phyloP scores from a whole-genome alignment of 1,140 invertebrate species.

The Zaprionus vittiger region DNA sequence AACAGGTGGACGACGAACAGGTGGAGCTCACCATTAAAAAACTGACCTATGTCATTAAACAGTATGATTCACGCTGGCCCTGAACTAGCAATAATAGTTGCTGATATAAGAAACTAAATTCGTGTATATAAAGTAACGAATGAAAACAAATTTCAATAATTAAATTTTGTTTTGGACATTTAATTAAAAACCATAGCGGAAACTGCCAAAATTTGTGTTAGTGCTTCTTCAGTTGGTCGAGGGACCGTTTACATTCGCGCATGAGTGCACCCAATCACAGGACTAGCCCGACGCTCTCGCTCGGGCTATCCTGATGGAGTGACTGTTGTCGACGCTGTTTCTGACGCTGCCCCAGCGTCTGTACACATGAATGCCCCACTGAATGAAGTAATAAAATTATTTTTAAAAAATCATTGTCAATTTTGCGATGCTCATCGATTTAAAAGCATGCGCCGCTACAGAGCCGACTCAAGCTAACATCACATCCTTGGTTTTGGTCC shows the following conservation, averaged over 20 bases:
- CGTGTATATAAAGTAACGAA: background rate
- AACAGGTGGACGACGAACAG: conserved; percentile 88
- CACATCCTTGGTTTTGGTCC: conserved; percentile 17
- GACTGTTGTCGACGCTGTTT: conserved; percentile 36
- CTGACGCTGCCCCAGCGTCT: conserved; percentile 1
- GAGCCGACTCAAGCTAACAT: conserved; percentile 3
- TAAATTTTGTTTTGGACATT: conserved; percentile 45
- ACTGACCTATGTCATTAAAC: conserved; percentile 86
- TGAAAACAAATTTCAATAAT: conserved; percentile 11
- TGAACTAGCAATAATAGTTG: background rate
- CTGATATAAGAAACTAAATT: background rate
- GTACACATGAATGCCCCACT: conserved; percentile 68
- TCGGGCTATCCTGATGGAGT: conserved; percentile 47
- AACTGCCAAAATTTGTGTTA: conserved; percentile 64
- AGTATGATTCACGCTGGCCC: conserved; percentile 84
- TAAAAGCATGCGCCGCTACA: conserved; percentile 59
- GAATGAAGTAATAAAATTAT: conserved; percentile 83
- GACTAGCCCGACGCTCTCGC: conserved; percentile 1
- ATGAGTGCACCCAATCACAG: conserved; percentile 59
- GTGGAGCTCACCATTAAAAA: conserved; percentile 88
- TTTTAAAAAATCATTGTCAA: conserved; percentile 81
- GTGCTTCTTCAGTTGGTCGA: conserved; percentile 65
- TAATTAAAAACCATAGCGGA: conserved; percentile 66
- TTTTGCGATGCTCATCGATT: conserved; percentile 76
- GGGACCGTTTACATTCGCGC: conserved; percentile 73